A percentile compares a stretch with the other conserved stretches of the same genome.
These are phyloP conservation scores for Ranitomeya variabilis DNA, from an alignment of 2,113 vertebrate species.

Conservation along the genomic window DNA sequence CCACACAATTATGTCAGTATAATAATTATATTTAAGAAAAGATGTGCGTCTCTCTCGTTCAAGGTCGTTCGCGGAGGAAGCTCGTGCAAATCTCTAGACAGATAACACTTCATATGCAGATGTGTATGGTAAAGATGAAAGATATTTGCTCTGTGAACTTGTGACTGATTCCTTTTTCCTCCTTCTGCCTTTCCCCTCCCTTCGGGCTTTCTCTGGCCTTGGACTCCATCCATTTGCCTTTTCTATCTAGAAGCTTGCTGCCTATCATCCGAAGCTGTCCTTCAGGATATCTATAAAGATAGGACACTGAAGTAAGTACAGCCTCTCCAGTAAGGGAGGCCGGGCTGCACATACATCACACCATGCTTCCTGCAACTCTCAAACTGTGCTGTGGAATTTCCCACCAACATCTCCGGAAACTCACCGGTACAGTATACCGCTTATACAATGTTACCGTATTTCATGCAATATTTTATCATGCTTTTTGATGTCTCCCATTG, in stretches of 20 bases:
- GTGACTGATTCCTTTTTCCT: background rate
- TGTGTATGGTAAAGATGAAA: background rate
- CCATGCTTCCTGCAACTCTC: slow-evolving; percentile 77
- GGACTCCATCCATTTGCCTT: slow-evolving; percentile 50
- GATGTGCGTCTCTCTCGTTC: background rate
- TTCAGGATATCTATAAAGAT: slow-evolving; percentile 73
- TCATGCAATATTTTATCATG: background rate
- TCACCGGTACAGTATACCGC: slow-evolving; percentile 68
- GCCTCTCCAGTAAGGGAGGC: slow-evolving; percentile 37
- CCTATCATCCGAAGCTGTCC: slow-evolving; percentile 73
- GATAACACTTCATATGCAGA: background rate
- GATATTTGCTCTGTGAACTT: background rate
- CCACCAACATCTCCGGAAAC: slow-evolving; percentile 73
- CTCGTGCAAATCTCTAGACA: background rate
- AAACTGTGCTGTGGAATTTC: slow-evolving; percentile 84
- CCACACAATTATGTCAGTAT: background rate
- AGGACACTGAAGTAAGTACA: background rate
- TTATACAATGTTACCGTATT: background rate
- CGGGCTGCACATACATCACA: background rate
- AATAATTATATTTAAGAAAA: background rate
- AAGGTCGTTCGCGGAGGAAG: background rate
- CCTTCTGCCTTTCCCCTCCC: background rate
- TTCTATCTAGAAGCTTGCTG: slow-evolving; percentile 64
- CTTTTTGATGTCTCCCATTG: background rate
- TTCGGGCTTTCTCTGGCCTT: slow-evolving; percentile 51